Evolutionary conservation across 2,797 vertebrate species (phyloP), one percentile per base, ranked within the genome.

Genomic region (Sphaeramia orbicularis): DNA sequence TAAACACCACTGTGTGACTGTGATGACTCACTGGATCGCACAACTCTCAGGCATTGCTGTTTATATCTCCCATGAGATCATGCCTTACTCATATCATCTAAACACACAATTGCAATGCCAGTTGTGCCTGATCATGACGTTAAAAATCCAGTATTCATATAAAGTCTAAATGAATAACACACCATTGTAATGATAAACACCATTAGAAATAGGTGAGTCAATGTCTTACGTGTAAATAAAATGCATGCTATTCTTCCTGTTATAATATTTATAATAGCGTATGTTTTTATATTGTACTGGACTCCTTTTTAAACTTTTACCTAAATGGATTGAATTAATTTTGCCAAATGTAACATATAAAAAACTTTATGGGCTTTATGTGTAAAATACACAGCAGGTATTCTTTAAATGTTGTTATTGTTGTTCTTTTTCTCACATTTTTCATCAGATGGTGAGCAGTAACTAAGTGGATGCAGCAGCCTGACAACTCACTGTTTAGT

Each of bases 61-160:
- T 91, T 91, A 91, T 89, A 83, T 87, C 90, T 91, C 80, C 80
- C 78, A 89, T 93, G 93, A 92, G 81, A 84, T 92, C 90, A 91
- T 75, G 81, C 40, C 78, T 90, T 85, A 86, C 86, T 89, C 88
- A 91, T 84, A 90, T 91, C 80, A 89, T 83, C 78, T 81, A 90
- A 91, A 93, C 90, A 87, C 91, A 91, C 79, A 89, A 82, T 88
- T 87, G 91, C 84, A 72, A 88, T 84, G 59, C 62, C 77, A 80
- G 68, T 68, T 15, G 36, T 67, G 78, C 74, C 71, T 81, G 76
- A 65, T 37, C 61, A 74, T 63, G 74, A 81, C 36, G 10, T 63
- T 55, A 65, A 21, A 65, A 53, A 72, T 49, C 19, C 53, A 61
- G 32, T 8, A 32, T 48, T 42, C 35, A 38, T 65, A 70, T 61